Evolutionary conservation across 37 sponge, comb jelly and placozoan species (phyloP).

Genomic region (Oopsacas minuta): DNA sequence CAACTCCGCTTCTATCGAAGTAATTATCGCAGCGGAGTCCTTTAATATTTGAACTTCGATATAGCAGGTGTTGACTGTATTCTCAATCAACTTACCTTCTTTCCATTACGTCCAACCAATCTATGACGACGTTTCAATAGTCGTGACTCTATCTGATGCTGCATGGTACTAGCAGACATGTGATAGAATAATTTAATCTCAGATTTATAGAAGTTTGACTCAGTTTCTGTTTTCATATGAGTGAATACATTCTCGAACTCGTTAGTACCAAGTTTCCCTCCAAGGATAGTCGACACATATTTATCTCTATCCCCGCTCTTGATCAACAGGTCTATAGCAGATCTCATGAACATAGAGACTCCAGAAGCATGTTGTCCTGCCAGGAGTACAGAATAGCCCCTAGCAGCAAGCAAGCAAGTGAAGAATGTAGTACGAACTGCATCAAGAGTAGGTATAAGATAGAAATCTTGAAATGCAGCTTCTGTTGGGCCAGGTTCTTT

Average conservation of each 20-base stretch:
- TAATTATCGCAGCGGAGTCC: too few species aligned
- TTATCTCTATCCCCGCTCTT: background rate
- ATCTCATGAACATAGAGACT: background rate
- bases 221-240: background rate
- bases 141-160: background rate
- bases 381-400: slow-evolving; percentile 24
- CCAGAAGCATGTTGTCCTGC: slow-evolving; percentile 34
- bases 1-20: too few species aligned
- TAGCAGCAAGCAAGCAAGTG: slow-evolving; percentile 24
- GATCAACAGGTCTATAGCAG: background rate
- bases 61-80: too few species aligned
- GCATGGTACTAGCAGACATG: background rate
- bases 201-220: slow-evolving; percentile 3
- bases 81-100: background rate
- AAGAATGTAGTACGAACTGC: slow-evolving; percentile 28
- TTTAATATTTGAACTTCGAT: too few species aligned
- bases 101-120: background rate
- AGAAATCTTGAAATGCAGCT: background rate
- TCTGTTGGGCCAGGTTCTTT: background rate
- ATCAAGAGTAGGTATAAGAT: slow-evolving; percentile 39
- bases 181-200: background rate
- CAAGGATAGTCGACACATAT: slow-evolving; percentile 13
- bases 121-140: background rate
- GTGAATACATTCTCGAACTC: slow-evolving; percentile 7
- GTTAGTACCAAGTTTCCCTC: slow-evolving; percentile 9